phyloP scores from a whole-genome alignment of 2,113 vertebrate species.

The Ursus arctos region DNA sequence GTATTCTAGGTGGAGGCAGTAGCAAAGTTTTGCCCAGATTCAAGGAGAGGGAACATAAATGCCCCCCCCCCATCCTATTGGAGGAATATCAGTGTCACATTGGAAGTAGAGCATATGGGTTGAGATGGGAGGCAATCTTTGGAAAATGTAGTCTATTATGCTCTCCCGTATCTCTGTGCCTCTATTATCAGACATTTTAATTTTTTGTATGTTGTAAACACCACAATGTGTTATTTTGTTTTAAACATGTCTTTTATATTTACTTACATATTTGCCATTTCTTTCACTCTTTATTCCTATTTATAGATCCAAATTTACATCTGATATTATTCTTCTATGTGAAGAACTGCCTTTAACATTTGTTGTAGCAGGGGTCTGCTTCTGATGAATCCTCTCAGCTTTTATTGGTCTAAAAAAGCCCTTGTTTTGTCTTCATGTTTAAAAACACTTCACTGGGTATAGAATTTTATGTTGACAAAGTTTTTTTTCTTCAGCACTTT shows the following conservation, averaged over 20 bases:
- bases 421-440: background rate
- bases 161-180: background rate
- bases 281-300: background rate
- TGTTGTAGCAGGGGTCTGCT: background rate
- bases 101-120: background rate
- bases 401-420: background rate
- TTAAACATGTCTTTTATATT: background rate
- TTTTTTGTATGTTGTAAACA: background rate
- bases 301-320: background rate
- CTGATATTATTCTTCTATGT: background rate
- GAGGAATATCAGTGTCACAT: background rate
- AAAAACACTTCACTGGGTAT: background rate
- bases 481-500: background rate
- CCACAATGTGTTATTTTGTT: background rate
- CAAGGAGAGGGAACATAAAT: background rate
- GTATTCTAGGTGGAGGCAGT: background rate
- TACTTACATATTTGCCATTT: background rate
- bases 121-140: background rate
- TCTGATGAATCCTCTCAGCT: background rate
- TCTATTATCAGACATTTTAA: background rate
- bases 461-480: background rate
- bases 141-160: background rate
- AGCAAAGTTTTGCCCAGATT: background rate
- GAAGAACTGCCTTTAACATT: background rate
- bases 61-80: background rate